Evolutionary conservation across 2,888 invertebrate genomes (phyloP).

Genomic region (Tubulanus polymorphus): DNA sequence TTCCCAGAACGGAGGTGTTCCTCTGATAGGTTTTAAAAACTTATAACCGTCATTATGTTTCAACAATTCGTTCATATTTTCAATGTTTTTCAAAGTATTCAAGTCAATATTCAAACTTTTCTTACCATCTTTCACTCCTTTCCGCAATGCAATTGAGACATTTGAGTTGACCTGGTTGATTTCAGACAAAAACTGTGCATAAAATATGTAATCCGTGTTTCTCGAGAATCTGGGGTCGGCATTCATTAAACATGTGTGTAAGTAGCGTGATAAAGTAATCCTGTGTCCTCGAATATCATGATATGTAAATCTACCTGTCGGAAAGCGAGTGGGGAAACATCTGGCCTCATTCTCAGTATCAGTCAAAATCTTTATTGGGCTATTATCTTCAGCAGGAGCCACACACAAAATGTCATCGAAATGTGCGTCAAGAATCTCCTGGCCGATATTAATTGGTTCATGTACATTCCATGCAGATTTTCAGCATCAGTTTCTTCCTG

Average conservation of each 20-base stretch:
- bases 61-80: conserved; percentile 4
- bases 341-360: background rate
- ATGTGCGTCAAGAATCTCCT: background rate
- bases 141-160: conserved; percentile 10
- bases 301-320: conserved; percentile 1
- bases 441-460: background rate
- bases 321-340: conserved; percentile 1
- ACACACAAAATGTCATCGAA: background rate
- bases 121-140: background rate
- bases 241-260: background rate
- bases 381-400: background rate
- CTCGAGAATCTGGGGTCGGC: conserved; percentile 10
- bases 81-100: conserved; percentile 6
- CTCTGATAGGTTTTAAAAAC: conserved; percentile 8
- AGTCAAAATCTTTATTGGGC: background rate
- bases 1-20: conserved; percentile 18
- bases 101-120: conserved; percentile 6
- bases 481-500: too few relatives aligned
- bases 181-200: background rate
- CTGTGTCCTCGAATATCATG: background rate
- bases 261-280: background rate
- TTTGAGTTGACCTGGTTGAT: conserved; percentile 4
- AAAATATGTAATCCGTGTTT: conserved; percentile 4
- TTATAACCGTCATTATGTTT: conserved; percentile 4
- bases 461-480: too few relatives aligned